Conservation (phyloP, 2,888 invertebrate genomes). For the Oscheius sp. region DNA sequence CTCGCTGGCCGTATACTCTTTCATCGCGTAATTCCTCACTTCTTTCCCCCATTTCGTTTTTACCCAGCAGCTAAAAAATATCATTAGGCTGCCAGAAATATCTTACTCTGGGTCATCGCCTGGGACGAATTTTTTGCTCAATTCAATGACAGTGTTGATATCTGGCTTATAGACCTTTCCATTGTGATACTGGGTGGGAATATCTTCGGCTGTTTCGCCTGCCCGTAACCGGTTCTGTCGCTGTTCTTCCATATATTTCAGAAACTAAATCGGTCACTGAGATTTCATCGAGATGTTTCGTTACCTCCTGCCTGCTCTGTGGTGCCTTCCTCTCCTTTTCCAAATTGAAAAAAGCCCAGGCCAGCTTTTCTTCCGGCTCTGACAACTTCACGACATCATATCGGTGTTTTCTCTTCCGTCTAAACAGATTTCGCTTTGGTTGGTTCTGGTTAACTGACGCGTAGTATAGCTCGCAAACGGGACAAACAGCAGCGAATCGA, state of each 20-base stretch:
- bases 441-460: slow-evolving; percentile 8
- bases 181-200: slow-evolving; percentile 3
- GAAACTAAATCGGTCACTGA: background rate
- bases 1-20: background rate
- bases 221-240: background rate
- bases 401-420: slow-evolving; percentile 10
- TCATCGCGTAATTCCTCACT: background rate
- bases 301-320: slow-evolving; percentile 3
- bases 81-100: background rate
- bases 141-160: background rate
- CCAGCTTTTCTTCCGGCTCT: slow-evolving; percentile 21
- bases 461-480: slow-evolving; percentile 22
- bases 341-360: background rate
- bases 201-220: background rate
- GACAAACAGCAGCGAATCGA: background rate
- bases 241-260: slow-evolving; percentile 18
- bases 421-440: background rate
- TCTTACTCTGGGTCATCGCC: background rate
- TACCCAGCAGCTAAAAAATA: slow-evolving; percentile 3
- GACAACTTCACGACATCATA: background rate
- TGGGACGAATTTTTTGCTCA: slow-evolving; percentile 9
- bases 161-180: background rate
- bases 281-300: background rate
- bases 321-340: background rate
- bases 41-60: background rate